phyloP scores from a whole-genome alignment of 2,797 vertebrate genomes.

The Morelia viridis region DNA sequence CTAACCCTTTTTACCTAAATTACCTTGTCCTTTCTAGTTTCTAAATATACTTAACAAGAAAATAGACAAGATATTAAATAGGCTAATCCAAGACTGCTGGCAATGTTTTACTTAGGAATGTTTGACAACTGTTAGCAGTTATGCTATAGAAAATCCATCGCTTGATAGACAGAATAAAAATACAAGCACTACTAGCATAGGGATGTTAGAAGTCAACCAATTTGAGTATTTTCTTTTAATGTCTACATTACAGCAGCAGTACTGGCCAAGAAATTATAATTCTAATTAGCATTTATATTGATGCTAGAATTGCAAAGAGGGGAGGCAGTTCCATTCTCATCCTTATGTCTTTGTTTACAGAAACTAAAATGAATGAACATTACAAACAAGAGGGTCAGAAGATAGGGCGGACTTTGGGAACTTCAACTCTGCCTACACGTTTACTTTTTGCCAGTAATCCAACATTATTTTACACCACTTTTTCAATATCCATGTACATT shows the following conservation, averaged over 20 bases:
- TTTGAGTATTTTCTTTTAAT: neutral
- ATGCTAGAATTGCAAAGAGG: neutral
- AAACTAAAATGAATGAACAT: neutral
- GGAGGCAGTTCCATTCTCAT: neutral
- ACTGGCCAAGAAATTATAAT: neutral
- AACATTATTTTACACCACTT: neutral
- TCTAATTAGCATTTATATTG: neutral
- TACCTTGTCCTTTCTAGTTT: neutral
- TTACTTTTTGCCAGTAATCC: neutral
- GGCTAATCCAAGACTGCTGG: neutral
- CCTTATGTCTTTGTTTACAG: neutral
- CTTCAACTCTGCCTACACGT: neutral
- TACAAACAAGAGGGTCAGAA: neutral
- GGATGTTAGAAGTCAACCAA: neutral
- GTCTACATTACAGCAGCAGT: neutral
- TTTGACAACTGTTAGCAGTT: neutral
- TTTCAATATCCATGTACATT: neutral
- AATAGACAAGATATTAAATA: neutral
- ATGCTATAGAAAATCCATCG: neutral
- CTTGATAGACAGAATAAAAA: neutral
- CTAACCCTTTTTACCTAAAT: neutral
- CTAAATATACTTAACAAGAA: neutral
- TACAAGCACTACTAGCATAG: neutral
- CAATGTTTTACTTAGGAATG: neutral
- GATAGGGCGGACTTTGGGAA: neutral